Conservation (phyloP, 2,113 vertebrate species). For the Myotis davidii region DNA sequence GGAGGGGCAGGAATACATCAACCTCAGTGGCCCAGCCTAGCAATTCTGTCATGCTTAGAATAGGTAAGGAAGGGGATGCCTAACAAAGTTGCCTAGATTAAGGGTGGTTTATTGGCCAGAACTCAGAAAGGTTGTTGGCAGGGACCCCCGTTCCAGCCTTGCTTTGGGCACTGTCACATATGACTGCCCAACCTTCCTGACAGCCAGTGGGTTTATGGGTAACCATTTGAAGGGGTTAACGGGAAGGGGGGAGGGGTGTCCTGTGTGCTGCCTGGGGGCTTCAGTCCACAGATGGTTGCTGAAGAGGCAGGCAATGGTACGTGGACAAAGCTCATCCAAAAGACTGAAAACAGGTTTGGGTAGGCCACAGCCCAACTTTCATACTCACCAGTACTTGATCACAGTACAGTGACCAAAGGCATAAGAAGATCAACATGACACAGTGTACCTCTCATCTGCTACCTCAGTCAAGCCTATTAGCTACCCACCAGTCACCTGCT, state of each 20-base stretch:
- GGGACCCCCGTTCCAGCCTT: neutral
- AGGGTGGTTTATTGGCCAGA: neutral
- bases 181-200: neutral
- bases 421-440: neutral
- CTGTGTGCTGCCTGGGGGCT: neutral
- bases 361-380: neutral
- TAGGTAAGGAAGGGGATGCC: neutral
- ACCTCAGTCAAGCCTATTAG: constrained; percentile 12
- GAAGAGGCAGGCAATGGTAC: neutral
- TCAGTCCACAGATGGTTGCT: neutral
- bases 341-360: neutral
- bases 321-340: neutral
- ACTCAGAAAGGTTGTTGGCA: constrained; percentile 7
- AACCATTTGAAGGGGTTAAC: neutral
- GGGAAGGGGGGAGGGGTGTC: rapidly evolving
- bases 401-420: constrained; percentile 22
- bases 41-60: neutral
- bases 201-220: neutral
- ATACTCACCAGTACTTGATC: constrained; percentile 62
- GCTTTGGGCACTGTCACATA: neutral
- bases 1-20: neutral
- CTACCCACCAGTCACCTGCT: constrained; percentile 29
- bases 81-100: neutral
- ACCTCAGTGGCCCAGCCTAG: neutral
- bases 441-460: constrained; percentile 1